Evolutionary conservation across 1,140 invertebrate genomes (phyloP).

Genomic region (Scaptomyza graminum): DNA sequence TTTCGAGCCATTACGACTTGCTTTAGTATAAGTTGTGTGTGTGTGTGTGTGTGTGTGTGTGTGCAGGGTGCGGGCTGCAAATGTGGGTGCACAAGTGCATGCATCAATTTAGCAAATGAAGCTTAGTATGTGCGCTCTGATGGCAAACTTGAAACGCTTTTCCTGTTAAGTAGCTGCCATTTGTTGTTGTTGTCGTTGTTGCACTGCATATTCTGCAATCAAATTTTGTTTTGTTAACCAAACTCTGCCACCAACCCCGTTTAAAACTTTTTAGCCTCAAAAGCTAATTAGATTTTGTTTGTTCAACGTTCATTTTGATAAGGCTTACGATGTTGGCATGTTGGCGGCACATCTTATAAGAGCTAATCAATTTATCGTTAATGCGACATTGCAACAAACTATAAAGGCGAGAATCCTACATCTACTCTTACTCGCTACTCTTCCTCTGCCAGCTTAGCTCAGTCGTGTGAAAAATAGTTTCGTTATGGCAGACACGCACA

Average conservation of each 20-base stretch:
- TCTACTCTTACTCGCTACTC: neutral
- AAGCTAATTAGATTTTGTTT: constrained; percentile 71
- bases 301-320: constrained; percentile 14
- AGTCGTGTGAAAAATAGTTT: constrained; percentile 69
- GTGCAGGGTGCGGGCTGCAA: too few relatives aligned
- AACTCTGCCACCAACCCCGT: neutral
- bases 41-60: constrained; percentile 22
- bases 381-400: constrained; percentile 46
- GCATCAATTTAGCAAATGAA: constrained; percentile 73
- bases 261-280: constrained; percentile 1
- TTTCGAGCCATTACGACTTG: constrained; percentile 60
- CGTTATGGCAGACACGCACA: constrained; percentile 51
- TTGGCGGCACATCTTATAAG: constrained; percentile 15
- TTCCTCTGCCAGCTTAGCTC: constrained; percentile 15
- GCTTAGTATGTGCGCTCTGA: constrained; percentile 41
- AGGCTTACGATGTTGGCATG: constrained; percentile 41
- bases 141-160: constrained; percentile 32
- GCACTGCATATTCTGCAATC: neutral
- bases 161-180: constrained; percentile 61
- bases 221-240: constrained; percentile 43
- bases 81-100: constrained; percentile 44
- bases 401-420: neutral
- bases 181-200: constrained; percentile 40
- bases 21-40: constrained; percentile 9
- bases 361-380: constrained; percentile 76